These are phyloP conservation scores for Trichopria drosophilae DNA, from an alignment of 2,888 invertebrate species.

Conservation along the genomic window DNA sequence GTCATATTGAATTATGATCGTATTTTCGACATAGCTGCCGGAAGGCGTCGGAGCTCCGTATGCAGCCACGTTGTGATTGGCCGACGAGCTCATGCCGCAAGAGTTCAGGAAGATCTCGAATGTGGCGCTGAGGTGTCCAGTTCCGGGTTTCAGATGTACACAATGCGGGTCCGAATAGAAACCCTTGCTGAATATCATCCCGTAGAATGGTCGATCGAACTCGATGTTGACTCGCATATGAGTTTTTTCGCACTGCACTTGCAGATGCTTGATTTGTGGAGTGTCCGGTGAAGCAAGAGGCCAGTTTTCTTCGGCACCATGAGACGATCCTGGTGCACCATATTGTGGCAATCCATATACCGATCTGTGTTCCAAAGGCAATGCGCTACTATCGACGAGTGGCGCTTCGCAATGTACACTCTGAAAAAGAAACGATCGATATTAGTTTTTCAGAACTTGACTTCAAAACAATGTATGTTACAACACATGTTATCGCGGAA, in stretches of 20 bases:
- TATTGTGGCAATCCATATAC: slow-evolving; percentile 65
- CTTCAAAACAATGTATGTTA: too few relatives aligned
- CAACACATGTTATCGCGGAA: too few relatives aligned
- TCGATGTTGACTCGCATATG: slow-evolving; percentile 95
- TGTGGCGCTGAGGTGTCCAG: slow-evolving; percentile 87
- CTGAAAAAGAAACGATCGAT: slow-evolving; percentile 64
- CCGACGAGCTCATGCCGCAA: slow-evolving; percentile 93
- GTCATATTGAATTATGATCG: slow-evolving; percentile 92
- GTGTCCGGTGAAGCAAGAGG: slow-evolving; percentile 85
- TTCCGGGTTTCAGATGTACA: slow-evolving; percentile 87
- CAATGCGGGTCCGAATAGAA: slow-evolving; percentile 90
- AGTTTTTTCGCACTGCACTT: slow-evolving; percentile 94
- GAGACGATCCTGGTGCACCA: slow-evolving; percentile 60
- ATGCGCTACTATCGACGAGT: slow-evolving; percentile 75
- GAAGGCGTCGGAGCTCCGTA: slow-evolving; percentile 88
- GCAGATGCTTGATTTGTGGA: slow-evolving; percentile 89
- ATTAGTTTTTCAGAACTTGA: too few relatives aligned
- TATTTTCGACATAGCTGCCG: slow-evolving; percentile 92
- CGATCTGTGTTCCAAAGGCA: slow-evolving; percentile 79
- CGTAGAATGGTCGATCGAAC: slow-evolving; percentile 92
- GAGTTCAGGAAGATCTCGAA: slow-evolving; percentile 92
- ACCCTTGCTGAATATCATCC: slow-evolving; percentile 94
- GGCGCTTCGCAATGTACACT: slow-evolving; percentile 78
- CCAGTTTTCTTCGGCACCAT: slow-evolving; percentile 79
- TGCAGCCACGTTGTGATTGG: slow-evolving; percentile 80